Evolutionary conservation across 2,888 invertebrate species (phyloP), one percentile per base, ranked within the genome.

Genomic region (Rhingia campestris): DNA sequence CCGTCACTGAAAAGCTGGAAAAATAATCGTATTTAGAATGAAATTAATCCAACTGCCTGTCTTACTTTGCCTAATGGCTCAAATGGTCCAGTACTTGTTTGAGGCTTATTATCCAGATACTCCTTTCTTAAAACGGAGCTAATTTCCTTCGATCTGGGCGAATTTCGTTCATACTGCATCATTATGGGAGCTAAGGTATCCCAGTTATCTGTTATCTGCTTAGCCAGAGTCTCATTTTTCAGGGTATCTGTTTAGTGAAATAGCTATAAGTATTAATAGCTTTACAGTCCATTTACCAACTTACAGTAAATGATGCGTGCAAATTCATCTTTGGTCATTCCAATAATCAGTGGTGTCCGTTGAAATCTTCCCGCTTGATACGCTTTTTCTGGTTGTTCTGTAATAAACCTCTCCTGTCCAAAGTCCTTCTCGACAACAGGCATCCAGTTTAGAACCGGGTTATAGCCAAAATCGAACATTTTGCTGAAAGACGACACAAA

Each of bases 281-380:
- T 10, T 1, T n/a, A 14, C 10, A 22, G 0, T 59, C 14, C 32
- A 10, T 4, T 32, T 14, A 5, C 88, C 2, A 6, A 86, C 88
- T 87, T 91, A 76, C 92, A 88, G 32, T 93, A 89, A 73, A 93
- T 93, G 87, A 94, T 94, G 87, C 14, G 93, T 93, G 56, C 92
- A 89, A 95, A 94, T 89, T 95, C 95, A 69, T 94, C 93, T 58
- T 93, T 92, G 0, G 94, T 94, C 74, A 94, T 92, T 59, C 95
- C 94, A 80, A 93, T 92, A 66, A 95, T 93, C 59, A 94, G 89
- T 0, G 95, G 95, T 4, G 95, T 94, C 37, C 93, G 92, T 47
- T 93, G 90, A 81, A 94, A 92, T 49, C 93, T 90, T 0, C 94
- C 94, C 53, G 92, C 88, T 4, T 91, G 89, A 35, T 94, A 93